Conservation (phyloP, 2,888 invertebrate genomes). For the Erebia aethiops region DNA sequence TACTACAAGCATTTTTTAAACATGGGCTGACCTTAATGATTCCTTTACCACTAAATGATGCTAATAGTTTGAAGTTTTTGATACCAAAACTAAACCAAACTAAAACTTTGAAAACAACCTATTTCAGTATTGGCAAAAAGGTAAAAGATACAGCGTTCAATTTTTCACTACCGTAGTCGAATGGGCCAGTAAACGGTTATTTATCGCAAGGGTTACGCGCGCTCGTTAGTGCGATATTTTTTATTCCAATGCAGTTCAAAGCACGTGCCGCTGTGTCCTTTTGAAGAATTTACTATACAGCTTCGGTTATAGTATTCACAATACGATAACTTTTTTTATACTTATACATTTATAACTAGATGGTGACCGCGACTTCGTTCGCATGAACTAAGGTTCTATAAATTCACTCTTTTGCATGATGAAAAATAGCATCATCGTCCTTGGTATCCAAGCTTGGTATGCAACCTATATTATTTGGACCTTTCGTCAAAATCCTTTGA, state of each 20-base stretch:
- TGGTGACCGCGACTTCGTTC: neutral
- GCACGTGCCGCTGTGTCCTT: conserved; percentile 49
- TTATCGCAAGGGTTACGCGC: conserved; percentile 44
- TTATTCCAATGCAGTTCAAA: conserved; percentile 47
- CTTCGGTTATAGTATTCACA: conserved; percentile 21
- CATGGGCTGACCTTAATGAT: too few relatives aligned
- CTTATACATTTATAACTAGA: neutral
- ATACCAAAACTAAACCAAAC: neutral
- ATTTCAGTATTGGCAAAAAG: conserved; percentile 50
- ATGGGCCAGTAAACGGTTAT: conserved; percentile 60
- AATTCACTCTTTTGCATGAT: too few relatives aligned
- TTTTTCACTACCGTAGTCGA: conserved; percentile 67
- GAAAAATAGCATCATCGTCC: too few relatives aligned
- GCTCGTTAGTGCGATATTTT: conserved; percentile 58
- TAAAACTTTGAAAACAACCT: conserved; percentile 5
- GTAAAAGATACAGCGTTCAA: conserved; percentile 62
- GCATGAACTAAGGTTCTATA: too few relatives aligned
- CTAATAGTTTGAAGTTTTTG: neutral
- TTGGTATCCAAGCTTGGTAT: too few relatives aligned
- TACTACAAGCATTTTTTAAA: too few relatives aligned
- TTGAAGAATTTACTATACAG: conserved; percentile 31
- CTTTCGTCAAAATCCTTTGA: too few relatives aligned
- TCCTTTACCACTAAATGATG: too few relatives aligned
- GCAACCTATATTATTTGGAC: too few relatives aligned
- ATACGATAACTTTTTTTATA: conserved; percentile 9